Conservation (phyloP, 2,888 invertebrate genomes). For the Pseudococcus viburni region DNA sequence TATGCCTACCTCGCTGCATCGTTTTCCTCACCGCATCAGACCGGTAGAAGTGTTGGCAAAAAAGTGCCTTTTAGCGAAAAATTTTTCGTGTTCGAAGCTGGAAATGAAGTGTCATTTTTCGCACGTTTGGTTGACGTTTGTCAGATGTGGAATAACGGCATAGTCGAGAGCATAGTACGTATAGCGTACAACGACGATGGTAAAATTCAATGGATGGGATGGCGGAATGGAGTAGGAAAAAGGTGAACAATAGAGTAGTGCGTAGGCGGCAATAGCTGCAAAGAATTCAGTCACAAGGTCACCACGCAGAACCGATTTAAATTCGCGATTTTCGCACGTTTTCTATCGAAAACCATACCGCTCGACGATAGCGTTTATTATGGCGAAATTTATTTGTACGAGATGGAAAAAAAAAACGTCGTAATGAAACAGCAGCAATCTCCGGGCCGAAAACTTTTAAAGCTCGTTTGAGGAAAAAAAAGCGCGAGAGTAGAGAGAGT, state of each 20-base stretch:
- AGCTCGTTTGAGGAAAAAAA: constrained; percentile 31
- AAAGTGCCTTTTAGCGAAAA: constrained; percentile 24
- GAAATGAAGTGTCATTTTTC: constrained; percentile 53
- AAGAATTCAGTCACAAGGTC: constrained; percentile 34
- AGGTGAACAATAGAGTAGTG: background rate
- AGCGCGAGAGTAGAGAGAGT: background rate
- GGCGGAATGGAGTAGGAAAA: background rate
- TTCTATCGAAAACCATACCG: constrained; percentile 5
- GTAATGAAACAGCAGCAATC: background rate
- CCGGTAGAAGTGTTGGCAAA: background rate
- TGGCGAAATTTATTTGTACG: background rate
- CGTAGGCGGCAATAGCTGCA: background rate
- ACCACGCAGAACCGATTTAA: background rate
- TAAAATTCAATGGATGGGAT: background rate
- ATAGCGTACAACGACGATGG: background rate
- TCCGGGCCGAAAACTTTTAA: background rate
- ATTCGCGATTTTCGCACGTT: constrained; percentile 42
- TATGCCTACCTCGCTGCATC: background rate
- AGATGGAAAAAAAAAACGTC: background rate
- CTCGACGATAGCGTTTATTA: constrained; percentile 6
- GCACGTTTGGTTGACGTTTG: constrained; percentile 49
- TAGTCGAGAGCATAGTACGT: background rate
- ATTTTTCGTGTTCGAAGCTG: background rate
- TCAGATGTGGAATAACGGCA: background rate
- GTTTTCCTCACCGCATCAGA: background rate